Evolutionary conservation across 2,797 vertebrate genomes (phyloP), one percentile per base, ranked within the genome.

Genomic region (Darevskia mixta): DNA sequence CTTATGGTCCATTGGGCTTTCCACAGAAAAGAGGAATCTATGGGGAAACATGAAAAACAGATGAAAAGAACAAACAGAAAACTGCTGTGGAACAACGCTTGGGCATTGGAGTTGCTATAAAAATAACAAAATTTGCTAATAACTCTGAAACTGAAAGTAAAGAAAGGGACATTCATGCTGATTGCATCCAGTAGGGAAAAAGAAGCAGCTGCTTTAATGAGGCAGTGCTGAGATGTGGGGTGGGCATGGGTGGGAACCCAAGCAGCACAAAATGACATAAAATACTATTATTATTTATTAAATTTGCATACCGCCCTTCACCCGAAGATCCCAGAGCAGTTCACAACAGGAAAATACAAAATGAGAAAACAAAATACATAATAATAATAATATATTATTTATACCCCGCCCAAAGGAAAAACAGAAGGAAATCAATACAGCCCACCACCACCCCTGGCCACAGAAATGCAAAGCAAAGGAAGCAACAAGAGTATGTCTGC

Each of bases 11-110:
- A 23, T 11, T 20, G 13, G 77, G 13, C 58, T 79, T 55, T 43
- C 85, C 0, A 25, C 29, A 82, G 25, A 23, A 89, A 13, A 2
- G 45, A 82, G 25, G 67, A 35, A 4, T 35, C n/a, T 83, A 3
- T 10, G 80, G 25, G 49, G 5, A 71, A 87, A 49, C 17, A 83
- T 49, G 49, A 83, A 86, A 35, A 58, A 9, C 79, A 75, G 64
- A 13, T 6, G 8, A 76, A 86, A 82, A 87, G 4, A 71, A 86
- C 15, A 75, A 81, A 84, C 5, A 67, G 23, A 90, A 90, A 77
- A 2, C 10, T 71, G n/a, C 3, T n/a, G 25, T 8, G n/a, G 35
- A 32, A 17, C 71, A 73, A 15, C 15, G 71, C 17, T 75, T 75
- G 45, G 73, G 3, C 38, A 71, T 7, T 75, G 73, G 20, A 18